Evolutionary conservation across 2,797 vertebrate genomes (phyloP), one percentile per base, ranked within the genome.

Genomic region (Gobionotothen gibberifrons): DNA sequence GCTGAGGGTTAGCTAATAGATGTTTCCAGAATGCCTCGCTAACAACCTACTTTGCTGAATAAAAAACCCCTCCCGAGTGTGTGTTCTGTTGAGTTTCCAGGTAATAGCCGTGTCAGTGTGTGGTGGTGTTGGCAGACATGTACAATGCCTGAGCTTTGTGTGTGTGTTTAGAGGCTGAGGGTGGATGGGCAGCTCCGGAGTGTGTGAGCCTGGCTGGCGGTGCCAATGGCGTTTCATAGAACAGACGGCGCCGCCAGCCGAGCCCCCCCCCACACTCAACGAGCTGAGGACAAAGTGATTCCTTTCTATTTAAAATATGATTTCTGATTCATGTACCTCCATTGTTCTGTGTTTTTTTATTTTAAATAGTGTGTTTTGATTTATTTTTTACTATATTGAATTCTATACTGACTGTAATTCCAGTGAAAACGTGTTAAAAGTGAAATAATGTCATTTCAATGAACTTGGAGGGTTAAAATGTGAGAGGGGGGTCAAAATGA

Each of bases 351-450:
- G 21, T 83, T 55, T 51, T 14, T 13, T 21, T 51, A 10, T 71
- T 78, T 81, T 91, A 78, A 66, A 70, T 21, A 79, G 9, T 84
- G 59, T 90, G 63, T 87, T 87, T 87, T 74, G 47, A 71, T 85
- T 81, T 70, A 47, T 39, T 69, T 55, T 89, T 76, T 78, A 85
- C 78, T 81, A 70, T 80, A 78, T 87, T 90, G 76, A 84, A 86
- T 82, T 87, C 82, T 83, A 63, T 78, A 88, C 74, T 87, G 88
- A 91, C 86, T 92, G 89, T 93, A 91, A 93, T 92, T 92, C 84
- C 85, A 87, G 72, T 90, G 84, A 81, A 81, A 90, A 89, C 73
- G 69, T 72, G 49, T 79, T 55, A 9, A 72, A 73, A 84, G 74
- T 89, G 83, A 90, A 85, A 84, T 81, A 53, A 78, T 58, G 72